Evolutionary conservation across 2,888 invertebrate genomes (phyloP), one percentile per base, ranked within the genome.

Genomic region (Syrphus vitripennis): DNA sequence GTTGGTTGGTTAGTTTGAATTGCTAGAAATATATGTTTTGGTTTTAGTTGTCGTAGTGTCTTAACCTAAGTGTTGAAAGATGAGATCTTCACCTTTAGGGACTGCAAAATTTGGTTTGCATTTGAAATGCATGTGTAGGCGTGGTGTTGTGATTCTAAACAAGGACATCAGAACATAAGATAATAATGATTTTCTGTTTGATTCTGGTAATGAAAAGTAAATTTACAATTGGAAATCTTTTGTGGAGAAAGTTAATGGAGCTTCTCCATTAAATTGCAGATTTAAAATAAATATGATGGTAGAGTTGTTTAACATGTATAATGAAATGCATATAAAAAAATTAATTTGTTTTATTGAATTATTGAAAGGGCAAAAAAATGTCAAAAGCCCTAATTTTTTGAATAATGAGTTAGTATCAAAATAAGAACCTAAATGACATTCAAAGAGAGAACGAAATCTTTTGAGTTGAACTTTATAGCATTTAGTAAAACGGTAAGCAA

Each of bases 61-160:
- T 74, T 79, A 70, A 79, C 75, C 74, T 48, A 57, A 55, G 69
- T 83, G 69, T 21, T 55, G 65, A 71, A 42, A 48, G 63, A 83
- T 70, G 70, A 70, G 71, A 63, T 71, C 71, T 57, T 76, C 34
- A 76, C 80, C 80, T 84, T 45, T 21, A 63, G 83, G 67, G 71
- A 26, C 16, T n/a, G 45, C n/a, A 34, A 24, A 37, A 31, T 63
- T 63, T n/a, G n/a, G 37, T 42, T 48, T 29, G 50, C 19, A 63
- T 45, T 75, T 10, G 40, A 40, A n/a, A 42, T 55, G 10, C 26
- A 34, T 76, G 37, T 21, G 48, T 12, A 21, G 21, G 69, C 21
- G 4, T 42, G 14, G 26, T 16, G 4, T 26, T 75, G 40, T 50
- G 31, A 50, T 50, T 67, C 21, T 10, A n/a, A 50, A 65, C 24